A percentile compares a stretch with the other conserved stretches of the same genome.
Evolutionary conservation across 1,140 invertebrate genomes (phyloP).

Genomic region (Agrypnia vestita): DNA sequence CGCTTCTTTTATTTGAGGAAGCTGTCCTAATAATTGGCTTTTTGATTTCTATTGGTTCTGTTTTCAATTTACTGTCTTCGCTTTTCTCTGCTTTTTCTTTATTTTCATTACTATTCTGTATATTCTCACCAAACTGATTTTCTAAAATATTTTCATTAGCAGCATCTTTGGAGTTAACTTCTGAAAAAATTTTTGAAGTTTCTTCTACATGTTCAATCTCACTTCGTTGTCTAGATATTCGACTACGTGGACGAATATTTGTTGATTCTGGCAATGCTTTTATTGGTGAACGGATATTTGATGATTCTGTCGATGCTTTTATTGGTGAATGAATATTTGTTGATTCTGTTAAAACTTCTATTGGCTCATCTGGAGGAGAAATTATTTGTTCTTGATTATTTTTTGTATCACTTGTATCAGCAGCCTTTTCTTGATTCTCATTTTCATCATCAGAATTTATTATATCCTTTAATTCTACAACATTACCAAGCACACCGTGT

Average conservation of each 20-base stretch:
- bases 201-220: background rate
- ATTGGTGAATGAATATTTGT: no score
- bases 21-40: constrained; percentile 47
- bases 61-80: constrained; percentile 27
- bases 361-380: background rate
- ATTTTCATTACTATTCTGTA: constrained; percentile 8
- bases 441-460: constrained; percentile 27
- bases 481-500: constrained; percentile 4
- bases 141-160: constrained; percentile 8
- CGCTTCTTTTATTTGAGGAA: constrained; percentile 41
- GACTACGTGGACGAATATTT: constrained; percentile 26
- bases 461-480: constrained; percentile 36
- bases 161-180: background rate
- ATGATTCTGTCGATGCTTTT: no score
- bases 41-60: constrained; percentile 18
- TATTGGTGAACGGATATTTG: no score
- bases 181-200: background rate
- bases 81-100: constrained; percentile 17
- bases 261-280: background rate
- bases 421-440: constrained; percentile 17
- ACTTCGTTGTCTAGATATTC: constrained; percentile 11
- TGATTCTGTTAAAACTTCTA: background rate
- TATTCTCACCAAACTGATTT: constrained; percentile 27
- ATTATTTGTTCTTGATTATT: background rate
- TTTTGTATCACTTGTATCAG: background rate